Evolutionary conservation across 2,888 invertebrate species (phyloP).

Genomic region (Harpagoxenus sublaevis): DNA sequence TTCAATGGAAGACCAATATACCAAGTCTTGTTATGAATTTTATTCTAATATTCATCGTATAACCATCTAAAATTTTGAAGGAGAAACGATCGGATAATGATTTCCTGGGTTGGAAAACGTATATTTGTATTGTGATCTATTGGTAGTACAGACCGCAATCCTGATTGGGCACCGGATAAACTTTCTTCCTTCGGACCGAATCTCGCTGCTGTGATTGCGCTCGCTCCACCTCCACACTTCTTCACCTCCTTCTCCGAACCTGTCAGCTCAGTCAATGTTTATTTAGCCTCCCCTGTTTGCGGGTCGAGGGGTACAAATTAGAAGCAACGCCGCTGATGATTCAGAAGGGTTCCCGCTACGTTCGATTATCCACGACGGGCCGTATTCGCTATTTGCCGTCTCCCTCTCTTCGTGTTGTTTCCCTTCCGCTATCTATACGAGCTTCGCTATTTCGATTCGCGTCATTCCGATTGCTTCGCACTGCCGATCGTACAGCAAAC

Average conservation of each 20-base stretch:
- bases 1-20: background rate
- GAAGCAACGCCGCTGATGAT: slow-evolving; percentile 74
- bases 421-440: slow-evolving; percentile 13
- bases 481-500: slow-evolving; percentile 25
- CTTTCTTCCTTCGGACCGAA: slow-evolving; percentile 66
- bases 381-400: slow-evolving; percentile 60
- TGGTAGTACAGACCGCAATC: slow-evolving; percentile 24
- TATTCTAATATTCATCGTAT: background rate
- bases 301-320: slow-evolving; percentile 75
- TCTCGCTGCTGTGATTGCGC: slow-evolving; percentile 73
- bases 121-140: slow-evolving; percentile 26
- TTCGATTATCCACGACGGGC: slow-evolving; percentile 60
- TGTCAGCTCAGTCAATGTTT: slow-evolving; percentile 78
- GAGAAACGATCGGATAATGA: background rate
- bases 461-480: slow-evolving; percentile 50
- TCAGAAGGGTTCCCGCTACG: slow-evolving; percentile 63
- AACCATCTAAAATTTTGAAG: background rate
- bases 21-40: background rate
- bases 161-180: slow-evolving; percentile 51
- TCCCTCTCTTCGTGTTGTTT: slow-evolving; percentile 32
- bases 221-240: slow-evolving; percentile 61
- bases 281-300: slow-evolving; percentile 73
- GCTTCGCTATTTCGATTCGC: slow-evolving; percentile 33
- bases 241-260: slow-evolving; percentile 62
- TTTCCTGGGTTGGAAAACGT: slow-evolving; percentile 1